Evolutionary conservation across 1,140 invertebrate genomes (phyloP), one percentile per base, ranked within the genome.

Genomic region (Drosophila guanche): DNA sequence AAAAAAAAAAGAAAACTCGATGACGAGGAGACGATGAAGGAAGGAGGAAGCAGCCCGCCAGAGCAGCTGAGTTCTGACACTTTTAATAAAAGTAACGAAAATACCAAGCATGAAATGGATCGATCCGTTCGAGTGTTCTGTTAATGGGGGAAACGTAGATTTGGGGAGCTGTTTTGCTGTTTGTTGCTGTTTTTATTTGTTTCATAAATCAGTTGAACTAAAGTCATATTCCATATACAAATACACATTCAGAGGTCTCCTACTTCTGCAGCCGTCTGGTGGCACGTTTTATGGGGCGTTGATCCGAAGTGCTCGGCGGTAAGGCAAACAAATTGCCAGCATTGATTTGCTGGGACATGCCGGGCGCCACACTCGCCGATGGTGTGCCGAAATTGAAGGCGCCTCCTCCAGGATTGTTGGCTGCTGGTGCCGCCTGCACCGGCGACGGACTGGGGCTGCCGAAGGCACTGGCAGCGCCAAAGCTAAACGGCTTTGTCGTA

Each of bases 41-140:
- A 65, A 41, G 51, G 45, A 74, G 20, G 16, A 20, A 12, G 27
- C 48, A 52, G 14, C 14, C 50, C 0, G 33, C 8, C 33, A 37
- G 33, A 52, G 50, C 50, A 22, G 23, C 22, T 20, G 52, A 66
- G 69, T 77, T 65, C 73, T 54, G 68, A 68, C 76, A 76, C 81
- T 84, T 84, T 84, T 80, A 84, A 84, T 86, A 84, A 80, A 84
- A 86, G 81, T 89, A 52, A 58, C 68, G 65, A 76, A 86, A 76
- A 86, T 77, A 74, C 69, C 25, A 70, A 61, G 61, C 48, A 54
- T 68, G 50, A 47, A 47, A 4, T 22, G 0, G 5, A 46, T 6
- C 1, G 6, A 29, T 29, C 8, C 16, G 16, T 7, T 14, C 8
- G 59, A 8, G 12, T 67, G 63, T 46, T 46, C 4, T 10, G 3